A percentile compares a stretch with the other conserved stretches of the same genome.
phyloP scores from a whole-genome alignment of 2,797 vertebrate species.

The Astyanax mexicanus region DNA sequence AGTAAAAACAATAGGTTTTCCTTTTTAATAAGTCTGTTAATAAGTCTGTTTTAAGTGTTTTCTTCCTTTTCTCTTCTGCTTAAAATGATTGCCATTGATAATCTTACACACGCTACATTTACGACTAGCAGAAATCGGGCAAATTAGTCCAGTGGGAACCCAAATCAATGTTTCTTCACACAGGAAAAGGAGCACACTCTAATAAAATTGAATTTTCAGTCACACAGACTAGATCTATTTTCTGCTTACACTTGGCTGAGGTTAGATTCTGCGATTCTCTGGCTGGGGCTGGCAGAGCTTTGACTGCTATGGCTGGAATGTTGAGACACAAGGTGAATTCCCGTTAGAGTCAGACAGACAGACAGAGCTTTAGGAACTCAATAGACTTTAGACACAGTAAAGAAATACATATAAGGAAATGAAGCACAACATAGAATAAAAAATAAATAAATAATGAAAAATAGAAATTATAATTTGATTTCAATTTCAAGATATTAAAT shows the following conservation, averaged over 20 bases:
- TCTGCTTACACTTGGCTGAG: constrained; percentile 18
- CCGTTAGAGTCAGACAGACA: constrained; percentile 72
- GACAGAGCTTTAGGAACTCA: constrained; percentile 66
- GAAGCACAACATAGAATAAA: constrained; percentile 58
- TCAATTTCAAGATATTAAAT: constrained; percentile 36
- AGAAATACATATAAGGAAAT: too few relatives aligned
- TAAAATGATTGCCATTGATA: background rate
- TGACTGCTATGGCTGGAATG: constrained; percentile 74
- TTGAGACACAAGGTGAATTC: constrained; percentile 70
- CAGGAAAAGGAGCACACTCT: background rate
- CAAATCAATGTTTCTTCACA: background rate
- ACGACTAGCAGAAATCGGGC: background rate
- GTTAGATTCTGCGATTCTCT: constrained; percentile 8
- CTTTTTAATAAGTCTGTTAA: too few relatives aligned
- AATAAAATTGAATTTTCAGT: constrained; percentile 2
- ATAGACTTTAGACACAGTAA: constrained; percentile 70
- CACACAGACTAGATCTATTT: background rate
- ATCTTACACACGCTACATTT: background rate
- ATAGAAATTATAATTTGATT: too few relatives aligned
- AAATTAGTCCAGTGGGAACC: background rate
- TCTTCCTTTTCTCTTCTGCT: too few relatives aligned
- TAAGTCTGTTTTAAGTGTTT: too few relatives aligned
- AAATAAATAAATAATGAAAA: constrained; percentile 54
- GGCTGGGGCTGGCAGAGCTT: constrained; percentile 53
- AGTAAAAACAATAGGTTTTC: too few relatives aligned